Conservation (phyloP, 2,113 vertebrate species). For the Zapus hudsonius region DNA sequence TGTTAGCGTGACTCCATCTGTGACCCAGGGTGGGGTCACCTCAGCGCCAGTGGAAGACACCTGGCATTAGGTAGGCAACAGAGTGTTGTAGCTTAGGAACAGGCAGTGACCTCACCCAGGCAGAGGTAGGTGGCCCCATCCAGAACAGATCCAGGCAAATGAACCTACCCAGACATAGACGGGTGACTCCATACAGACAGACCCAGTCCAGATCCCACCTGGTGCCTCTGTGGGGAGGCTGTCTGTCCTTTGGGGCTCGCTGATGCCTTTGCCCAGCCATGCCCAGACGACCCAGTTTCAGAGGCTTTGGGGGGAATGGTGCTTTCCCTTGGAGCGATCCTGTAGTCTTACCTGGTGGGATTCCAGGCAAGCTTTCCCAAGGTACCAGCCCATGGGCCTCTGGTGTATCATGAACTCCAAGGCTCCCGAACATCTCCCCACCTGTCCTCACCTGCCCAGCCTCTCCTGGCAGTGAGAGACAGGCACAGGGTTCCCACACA, state of each 20-base stretch:
- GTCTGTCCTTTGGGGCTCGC: too few species aligned
- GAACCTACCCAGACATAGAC: too few species aligned
- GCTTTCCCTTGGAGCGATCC: accelerated
- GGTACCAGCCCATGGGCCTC: accelerated
- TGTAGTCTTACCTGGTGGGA: accelerated
- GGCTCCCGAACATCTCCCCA: accelerated
- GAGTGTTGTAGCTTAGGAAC: not conserved
- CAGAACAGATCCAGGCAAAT: not conserved
- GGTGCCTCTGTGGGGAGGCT: not conserved
- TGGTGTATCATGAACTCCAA: accelerated
- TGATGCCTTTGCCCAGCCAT: not conserved
- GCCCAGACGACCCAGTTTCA: too few species aligned
- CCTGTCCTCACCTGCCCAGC: not conserved
- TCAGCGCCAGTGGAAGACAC: too few species aligned
- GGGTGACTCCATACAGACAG: too few species aligned
- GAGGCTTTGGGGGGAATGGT: not conserved
- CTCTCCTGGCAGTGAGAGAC: not conserved
- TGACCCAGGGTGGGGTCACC: not conserved
- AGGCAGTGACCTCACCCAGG: not conserved
- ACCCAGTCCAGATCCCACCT: not conserved
- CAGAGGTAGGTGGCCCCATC: not conserved
- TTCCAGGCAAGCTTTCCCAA: not conserved
- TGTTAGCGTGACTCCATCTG: not conserved
- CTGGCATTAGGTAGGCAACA: too few species aligned
- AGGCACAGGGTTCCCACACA: accelerated